A percentile compares a stretch with the other conserved stretches of the same genome.
phyloP scores from a whole-genome alignment of 2,113 vertebrate species.

The Leptobrachium leishanense region DNA sequence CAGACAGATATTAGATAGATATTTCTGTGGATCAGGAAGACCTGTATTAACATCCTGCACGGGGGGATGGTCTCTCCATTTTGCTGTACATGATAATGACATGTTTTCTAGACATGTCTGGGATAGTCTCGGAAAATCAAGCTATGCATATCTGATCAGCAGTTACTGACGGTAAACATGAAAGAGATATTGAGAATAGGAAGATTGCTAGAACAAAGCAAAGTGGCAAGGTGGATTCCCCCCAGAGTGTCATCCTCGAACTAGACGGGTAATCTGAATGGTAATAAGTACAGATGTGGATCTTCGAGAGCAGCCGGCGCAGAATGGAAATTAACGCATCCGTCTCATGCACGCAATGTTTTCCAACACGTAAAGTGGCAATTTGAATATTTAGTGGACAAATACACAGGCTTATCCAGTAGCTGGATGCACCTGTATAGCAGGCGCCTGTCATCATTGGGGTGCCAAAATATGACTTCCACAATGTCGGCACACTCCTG shows the following conservation, averaged over 20 bases:
- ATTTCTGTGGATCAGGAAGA: not conserved
- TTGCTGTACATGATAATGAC: conserved; percentile 27
- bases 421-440: no score
- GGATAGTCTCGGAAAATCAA: conserved; percentile 9
- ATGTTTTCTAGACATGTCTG: conserved; percentile 35
- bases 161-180: conserved; percentile 31
- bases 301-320: conserved; percentile 24
- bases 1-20: no score
- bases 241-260: conserved; percentile 4
- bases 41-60: not conserved
- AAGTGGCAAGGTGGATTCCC: not conserved
- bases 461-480: no score
- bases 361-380: conserved; percentile 28
- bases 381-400: conserved; percentile 44
- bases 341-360: conserved; percentile 37
- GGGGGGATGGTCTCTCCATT: not conserved
- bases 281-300: conserved; percentile 36
- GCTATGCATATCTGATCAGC: conserved; percentile 43
- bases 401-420: conserved; percentile 22
- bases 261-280: conserved; percentile 40
- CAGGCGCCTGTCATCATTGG: no score
- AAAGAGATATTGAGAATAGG: conserved; percentile 32
- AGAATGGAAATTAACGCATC: conserved; percentile 37
- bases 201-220: conserved; percentile 22
- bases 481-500: no score